Evolutionary conservation across 2,888 invertebrate species (phyloP).

Genomic region (Parnassius smintheus): DNA sequence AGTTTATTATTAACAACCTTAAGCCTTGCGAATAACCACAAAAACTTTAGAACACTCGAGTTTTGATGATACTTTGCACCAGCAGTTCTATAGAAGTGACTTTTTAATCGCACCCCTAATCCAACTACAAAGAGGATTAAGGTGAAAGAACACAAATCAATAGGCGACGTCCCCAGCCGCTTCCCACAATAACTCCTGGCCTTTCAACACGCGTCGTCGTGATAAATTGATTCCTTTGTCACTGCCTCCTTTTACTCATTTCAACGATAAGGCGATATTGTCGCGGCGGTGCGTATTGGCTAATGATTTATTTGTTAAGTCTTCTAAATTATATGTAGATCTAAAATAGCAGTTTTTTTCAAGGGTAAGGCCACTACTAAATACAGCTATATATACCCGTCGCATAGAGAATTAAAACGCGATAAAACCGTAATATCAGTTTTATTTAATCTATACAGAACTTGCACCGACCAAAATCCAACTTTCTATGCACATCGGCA

Average conservation of each 20-base stretch:
- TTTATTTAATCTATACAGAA: too few species aligned
- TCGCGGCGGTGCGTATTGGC: slow-evolving; percentile 8
- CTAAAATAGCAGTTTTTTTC: too few species aligned
- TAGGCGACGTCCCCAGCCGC: slow-evolving; percentile 29
- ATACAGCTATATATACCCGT: too few species aligned
- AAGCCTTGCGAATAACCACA: too few species aligned
- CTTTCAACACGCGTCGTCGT: slow-evolving; percentile 45
- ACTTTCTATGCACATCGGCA: too few species aligned
- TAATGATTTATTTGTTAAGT: slow-evolving; percentile 3
- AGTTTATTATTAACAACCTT: neutral
- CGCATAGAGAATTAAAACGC: too few species aligned
- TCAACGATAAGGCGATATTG: slow-evolving; percentile 9
- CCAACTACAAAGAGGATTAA: slow-evolving; percentile 22
- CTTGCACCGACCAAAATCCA: too few species aligned
- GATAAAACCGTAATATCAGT: too few species aligned
- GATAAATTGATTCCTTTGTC: slow-evolving; percentile 62
- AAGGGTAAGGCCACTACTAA: too few species aligned
- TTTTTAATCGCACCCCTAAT: slow-evolving; percentile 23
- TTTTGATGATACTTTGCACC: neutral
- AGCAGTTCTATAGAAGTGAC: slow-evolving; percentile 2
- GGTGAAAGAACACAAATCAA: slow-evolving; percentile 34
- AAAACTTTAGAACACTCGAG: slow-evolving; percentile 6
- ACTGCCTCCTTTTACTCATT: slow-evolving; percentile 28
- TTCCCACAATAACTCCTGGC: slow-evolving; percentile 36
- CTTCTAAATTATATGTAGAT: too few species aligned